Conservation (phyloP, 2,888 invertebrate species). For the Acronicta psi region DNA sequence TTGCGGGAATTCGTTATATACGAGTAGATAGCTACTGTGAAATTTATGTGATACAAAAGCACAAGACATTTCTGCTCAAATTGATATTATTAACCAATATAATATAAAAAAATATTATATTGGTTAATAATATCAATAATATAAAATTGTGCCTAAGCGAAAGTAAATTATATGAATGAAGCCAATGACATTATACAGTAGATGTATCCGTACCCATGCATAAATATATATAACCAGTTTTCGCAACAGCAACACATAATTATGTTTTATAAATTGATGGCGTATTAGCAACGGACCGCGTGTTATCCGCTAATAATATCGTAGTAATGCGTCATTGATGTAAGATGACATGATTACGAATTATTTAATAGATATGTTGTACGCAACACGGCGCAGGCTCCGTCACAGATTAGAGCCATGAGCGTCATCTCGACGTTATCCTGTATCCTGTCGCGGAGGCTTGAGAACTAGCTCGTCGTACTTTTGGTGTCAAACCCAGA, state of each 20-base stretch:
- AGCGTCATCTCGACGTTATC: slow-evolving; percentile 32
- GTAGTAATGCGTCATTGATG: slow-evolving; percentile 29
- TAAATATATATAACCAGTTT: background rate
- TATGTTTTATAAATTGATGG: background rate
- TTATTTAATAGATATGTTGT: slow-evolving; percentile 11
- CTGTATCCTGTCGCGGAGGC: slow-evolving; percentile 3
- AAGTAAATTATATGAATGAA: too few species aligned
- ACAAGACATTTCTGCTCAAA: too few species aligned
- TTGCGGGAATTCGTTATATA: too few species aligned
- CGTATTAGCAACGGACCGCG: background rate
- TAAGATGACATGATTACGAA: slow-evolving; percentile 30
- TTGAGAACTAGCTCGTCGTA: background rate
- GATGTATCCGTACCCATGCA: too few species aligned
- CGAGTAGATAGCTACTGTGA: too few species aligned
- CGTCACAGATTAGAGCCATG: background rate
- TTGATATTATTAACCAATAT: too few species aligned
- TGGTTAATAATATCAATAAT: too few species aligned
- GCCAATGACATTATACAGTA: too few species aligned
- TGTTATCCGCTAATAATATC: slow-evolving; percentile 10
- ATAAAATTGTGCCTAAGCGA: too few species aligned
- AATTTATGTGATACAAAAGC: too few species aligned
- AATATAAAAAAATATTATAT: too few species aligned
- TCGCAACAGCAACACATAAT: background rate
- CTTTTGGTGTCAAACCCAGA: background rate
- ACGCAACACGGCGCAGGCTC: slow-evolving; percentile 2